Base-by-base conservation (phyloP, 2,888 invertebrate genomes). In the Pseudoips prasinana region DNA sequence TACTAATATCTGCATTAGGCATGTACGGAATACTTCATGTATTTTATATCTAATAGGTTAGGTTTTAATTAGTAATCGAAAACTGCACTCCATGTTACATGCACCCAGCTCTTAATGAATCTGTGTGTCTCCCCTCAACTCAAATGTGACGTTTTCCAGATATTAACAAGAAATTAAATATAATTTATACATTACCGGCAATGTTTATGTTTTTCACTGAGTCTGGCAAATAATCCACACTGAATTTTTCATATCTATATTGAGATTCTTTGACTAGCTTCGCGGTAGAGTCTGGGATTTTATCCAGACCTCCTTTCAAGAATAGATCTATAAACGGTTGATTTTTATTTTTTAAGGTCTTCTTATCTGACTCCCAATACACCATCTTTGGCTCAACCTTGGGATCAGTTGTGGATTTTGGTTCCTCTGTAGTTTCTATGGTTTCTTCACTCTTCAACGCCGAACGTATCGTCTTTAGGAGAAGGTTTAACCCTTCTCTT, bases 291-390 rank as follows among this genome's bases (percentile, higher is more conserved):
- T 88, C 85, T 45, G 83, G 87, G 72, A 85, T 87, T 49, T 78
- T 74, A 39, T 76, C 71, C 53, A 81, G 64, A 44, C 67, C 74
- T 51, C 77, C 79, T 50, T 76, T 74, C 39, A 75, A 60, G 53
- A 72, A 89, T 25, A 80, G 64, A 65, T 89, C 89, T 59, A 82
- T 78, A 39, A 71, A 82, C 19, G 65, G 68, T 60, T 77, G 76
- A 48, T 86, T 74, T 32, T 71, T 75, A 40, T 74, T 72, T 36
- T 58, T 51, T 22, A 73, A 62, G 40, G 73, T 58, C 58, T 73
- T 50, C 59, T 77, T 79, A 46, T 89, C 86, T 50, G 69, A 72
- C 57, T 87, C 84, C 89, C 89, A 90, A 62, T 88, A 90, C 34
- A 72, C 80, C 71, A 67, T 73, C 82, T 80, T 83, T 81, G 82